Evolutionary conservation across 2,113 vertebrate genomes (phyloP).

Genomic region (Grantiella picta): DNA sequence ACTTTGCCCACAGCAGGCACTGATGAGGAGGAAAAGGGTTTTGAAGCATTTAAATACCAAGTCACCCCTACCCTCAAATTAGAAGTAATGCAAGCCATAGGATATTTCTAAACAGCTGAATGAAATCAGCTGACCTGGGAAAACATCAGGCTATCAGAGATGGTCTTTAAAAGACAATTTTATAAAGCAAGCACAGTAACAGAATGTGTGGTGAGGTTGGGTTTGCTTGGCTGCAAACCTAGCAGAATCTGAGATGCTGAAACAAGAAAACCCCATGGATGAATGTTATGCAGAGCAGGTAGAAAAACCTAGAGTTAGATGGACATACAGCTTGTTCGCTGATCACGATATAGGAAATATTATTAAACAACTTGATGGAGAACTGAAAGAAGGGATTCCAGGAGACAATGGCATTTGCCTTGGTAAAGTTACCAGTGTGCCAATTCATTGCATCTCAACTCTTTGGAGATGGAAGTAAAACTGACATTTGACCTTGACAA

Average conservation of each 20-base stretch:
- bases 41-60: not conserved
- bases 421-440: not conserved
- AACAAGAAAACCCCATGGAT: not conserved
- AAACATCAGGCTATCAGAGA: not conserved
- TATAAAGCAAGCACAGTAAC: not conserved
- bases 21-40: not conserved
- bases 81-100: not conserved
- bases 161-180: not conserved
- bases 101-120: not conserved
- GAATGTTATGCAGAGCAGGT: not conserved
- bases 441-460: not conserved
- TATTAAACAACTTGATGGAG: not conserved
- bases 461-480: not conserved
- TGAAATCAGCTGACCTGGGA: not conserved
- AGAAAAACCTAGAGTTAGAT: not conserved
- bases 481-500: not conserved
- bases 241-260: not conserved
- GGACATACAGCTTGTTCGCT: not conserved
- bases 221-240: not conserved
- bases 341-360: not conserved
- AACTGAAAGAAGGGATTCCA: not conserved
- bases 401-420: not conserved
- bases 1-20: not conserved
- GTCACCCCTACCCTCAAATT: not conserved
- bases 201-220: not conserved